phyloP scores from a whole-genome alignment of 2,888 invertebrate genomes.

The Beris morrisii region DNA sequence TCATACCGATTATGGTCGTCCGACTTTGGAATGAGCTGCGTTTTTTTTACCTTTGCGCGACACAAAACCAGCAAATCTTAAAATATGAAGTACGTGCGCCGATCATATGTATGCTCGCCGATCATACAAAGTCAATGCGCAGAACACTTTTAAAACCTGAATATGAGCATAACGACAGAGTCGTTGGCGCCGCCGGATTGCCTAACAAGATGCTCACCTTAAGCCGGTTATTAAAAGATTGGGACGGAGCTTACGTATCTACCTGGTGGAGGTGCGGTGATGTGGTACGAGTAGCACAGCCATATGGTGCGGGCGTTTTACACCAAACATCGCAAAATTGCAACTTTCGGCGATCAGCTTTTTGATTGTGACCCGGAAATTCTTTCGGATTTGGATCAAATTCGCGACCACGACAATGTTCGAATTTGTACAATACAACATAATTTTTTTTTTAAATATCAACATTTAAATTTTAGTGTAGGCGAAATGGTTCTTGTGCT shows the following conservation, averaged over 20 bases:
- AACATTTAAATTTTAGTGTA: constrained; percentile 17
- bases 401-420: background rate
- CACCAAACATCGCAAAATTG: background rate
- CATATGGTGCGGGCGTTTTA: constrained; percentile 10
- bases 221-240: constrained; percentile 18
- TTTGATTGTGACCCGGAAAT: constrained; percentile 28
- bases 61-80: no score
- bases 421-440: background rate
- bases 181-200: constrained; percentile 28
- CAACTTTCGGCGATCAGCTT: background rate
- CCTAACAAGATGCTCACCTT: constrained; percentile 20
- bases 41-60: no score
- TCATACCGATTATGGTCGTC: constrained; percentile 10
- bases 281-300: background rate
- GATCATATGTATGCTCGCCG: background rate
- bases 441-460: constrained; percentile 14
- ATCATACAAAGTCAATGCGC: constrained; percentile 3
- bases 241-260: no score
- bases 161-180: constrained; percentile 18
- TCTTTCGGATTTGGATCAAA: constrained; percentile 7
- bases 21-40: background rate
- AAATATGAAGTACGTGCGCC: background rate
- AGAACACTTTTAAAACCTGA: constrained; percentile 1
- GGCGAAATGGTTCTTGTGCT: constrained; percentile 3
- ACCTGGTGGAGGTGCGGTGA: no score